These are phyloP conservation scores for Trachelus tabidus DNA, from an alignment of 2,888 invertebrate species.

Conservation along the genomic window DNA sequence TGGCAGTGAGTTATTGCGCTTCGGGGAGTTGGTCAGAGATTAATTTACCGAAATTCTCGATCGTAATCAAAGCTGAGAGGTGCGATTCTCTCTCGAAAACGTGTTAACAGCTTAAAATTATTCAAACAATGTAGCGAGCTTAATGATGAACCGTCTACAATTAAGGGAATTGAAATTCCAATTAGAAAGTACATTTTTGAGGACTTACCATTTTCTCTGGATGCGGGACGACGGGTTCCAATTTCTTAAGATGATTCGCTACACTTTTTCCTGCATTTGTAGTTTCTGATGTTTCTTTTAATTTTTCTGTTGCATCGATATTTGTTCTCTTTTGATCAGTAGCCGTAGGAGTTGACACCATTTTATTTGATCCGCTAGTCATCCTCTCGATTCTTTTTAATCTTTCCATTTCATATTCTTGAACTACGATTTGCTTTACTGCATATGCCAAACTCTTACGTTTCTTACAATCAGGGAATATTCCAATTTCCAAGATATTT, in stretches of 20 bases:
- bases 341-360: neutral
- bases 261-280: slow-evolving; percentile 3
- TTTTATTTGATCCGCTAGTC: slow-evolving; percentile 7
- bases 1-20: slow-evolving; percentile 3
- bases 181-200: neutral
- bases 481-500: slow-evolving; percentile 50
- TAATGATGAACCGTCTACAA: neutral
- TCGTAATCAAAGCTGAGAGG: neutral
- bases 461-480: slow-evolving; percentile 50
- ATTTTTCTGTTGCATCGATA: neutral
- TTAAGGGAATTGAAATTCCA: neutral
- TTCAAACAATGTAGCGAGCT: neutral
- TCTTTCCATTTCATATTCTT: slow-evolving; percentile 55
- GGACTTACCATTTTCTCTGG: slow-evolving; percentile 66
- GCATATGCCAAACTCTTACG: slow-evolving; percentile 47
- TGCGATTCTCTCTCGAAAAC: neutral
- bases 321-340: neutral
- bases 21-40: slow-evolving; percentile 2
- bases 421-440: slow-evolving; percentile 57
- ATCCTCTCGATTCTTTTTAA: slow-evolving; percentile 45
- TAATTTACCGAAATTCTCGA: slow-evolving; percentile 1
- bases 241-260: slow-evolving; percentile 76
- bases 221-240: slow-evolving; percentile 70
- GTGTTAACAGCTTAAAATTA: neutral
- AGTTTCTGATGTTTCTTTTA: neutral